phyloP scores from a whole-genome alignment of 2,113 vertebrate genomes.

The Australoheros scitulus region DNA sequence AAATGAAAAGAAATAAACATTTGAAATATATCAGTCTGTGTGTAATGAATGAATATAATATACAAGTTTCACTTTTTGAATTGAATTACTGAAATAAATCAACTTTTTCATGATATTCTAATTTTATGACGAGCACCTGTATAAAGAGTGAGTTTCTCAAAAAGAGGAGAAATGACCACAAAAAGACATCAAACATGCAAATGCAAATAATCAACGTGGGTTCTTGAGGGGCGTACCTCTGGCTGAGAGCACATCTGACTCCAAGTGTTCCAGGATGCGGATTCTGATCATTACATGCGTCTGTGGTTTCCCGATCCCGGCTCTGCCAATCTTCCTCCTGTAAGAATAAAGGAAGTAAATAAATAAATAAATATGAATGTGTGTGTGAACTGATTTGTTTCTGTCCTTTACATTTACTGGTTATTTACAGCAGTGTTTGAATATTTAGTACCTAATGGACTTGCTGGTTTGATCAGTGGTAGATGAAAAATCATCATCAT shows the following conservation, averaged over 20 bases:
- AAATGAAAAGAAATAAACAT: too few relatives aligned
- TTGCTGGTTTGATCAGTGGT: not conserved
- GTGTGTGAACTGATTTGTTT: not conserved
- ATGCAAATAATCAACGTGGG: not conserved
- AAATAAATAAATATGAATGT: accelerated
- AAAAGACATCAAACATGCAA: not conserved
- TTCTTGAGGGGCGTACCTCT: not conserved
- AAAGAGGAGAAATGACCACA: too few relatives aligned
- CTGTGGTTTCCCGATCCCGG: not conserved
- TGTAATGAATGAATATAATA: too few relatives aligned
- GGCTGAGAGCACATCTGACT: not conserved
- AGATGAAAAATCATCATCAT: not conserved
- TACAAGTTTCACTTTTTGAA: too few relatives aligned
- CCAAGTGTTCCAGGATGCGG: conserved; percentile 18
- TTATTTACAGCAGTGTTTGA: not conserved
- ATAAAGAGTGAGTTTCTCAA: not conserved
- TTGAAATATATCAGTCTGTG: too few relatives aligned
- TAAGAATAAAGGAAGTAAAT: not conserved
- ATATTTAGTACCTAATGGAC: not conserved
- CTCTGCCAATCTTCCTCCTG: not conserved
- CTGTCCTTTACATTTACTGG: not conserved
- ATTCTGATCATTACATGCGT: not conserved
- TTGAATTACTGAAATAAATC: too few relatives aligned
- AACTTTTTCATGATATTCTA: too few relatives aligned
- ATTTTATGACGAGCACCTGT: too few relatives aligned